Evolutionary conservation across 2,888 invertebrate species (phyloP).

Genomic region (Phanerotoma sp.): DNA sequence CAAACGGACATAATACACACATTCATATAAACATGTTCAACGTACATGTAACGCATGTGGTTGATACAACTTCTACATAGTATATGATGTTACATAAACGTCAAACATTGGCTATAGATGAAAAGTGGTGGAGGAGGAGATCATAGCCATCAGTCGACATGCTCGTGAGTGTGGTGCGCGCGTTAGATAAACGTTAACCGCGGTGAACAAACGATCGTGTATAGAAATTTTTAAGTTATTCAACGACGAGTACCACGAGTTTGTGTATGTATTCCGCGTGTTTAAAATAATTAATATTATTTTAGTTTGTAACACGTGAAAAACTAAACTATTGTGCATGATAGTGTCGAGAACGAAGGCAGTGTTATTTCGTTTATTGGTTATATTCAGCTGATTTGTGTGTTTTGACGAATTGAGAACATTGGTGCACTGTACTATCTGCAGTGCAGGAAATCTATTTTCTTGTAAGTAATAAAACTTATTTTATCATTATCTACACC

Average conservation of each 20-base stretch:
- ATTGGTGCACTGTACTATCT: background rate
- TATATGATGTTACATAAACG: background rate
- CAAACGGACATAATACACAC: too few species aligned
- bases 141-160: slow-evolving; percentile 2
- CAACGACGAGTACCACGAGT: background rate
- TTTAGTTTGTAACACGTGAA: too few species aligned
- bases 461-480: background rate
- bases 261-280: too few species aligned
- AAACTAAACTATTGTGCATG: too few species aligned
- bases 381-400: too few species aligned
- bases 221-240: background rate
- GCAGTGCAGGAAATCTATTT: background rate
- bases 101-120: background rate
- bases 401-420: too few species aligned
- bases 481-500: background rate
- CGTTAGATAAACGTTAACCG: slow-evolving; percentile 24
- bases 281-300: too few species aligned
- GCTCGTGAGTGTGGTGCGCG: slow-evolving; percentile 9
- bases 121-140: background rate
- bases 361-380: too few species aligned
- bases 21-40: too few species aligned
- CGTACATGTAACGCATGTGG: too few species aligned
- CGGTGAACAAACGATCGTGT: slow-evolving; percentile 10
- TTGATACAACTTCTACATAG: too few species aligned
- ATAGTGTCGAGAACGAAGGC: too few species aligned